Conservation (phyloP, 2,888 invertebrate genomes). For the Ormyrus labotus region DNA sequence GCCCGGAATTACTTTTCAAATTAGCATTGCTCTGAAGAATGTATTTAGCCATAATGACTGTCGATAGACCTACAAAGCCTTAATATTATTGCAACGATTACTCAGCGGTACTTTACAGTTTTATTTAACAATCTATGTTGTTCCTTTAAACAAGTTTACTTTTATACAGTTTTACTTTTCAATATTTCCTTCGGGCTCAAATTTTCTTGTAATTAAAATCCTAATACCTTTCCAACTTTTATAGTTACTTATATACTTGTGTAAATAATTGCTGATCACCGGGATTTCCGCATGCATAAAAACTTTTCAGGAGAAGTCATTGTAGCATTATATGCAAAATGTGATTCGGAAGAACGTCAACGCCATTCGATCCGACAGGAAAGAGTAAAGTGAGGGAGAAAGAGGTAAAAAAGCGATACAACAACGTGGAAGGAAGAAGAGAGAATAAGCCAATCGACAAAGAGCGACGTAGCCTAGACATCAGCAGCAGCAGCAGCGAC, state of each 20-base stretch:
- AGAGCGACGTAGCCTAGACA: slow-evolving; percentile 24
- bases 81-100: slow-evolving; percentile 31
- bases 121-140: too few relatives aligned
- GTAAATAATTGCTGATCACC: too few relatives aligned
- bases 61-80: slow-evolving; percentile 9
- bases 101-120: background rate
- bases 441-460: slow-evolving; percentile 51
- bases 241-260: too few relatives aligned
- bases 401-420: slow-evolving; percentile 2
- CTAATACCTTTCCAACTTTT: too few relatives aligned
- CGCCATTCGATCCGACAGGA: background rate
- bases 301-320: slow-evolving; percentile 4
- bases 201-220: too few relatives aligned
- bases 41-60: slow-evolving; percentile 27
- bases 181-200: too few relatives aligned
- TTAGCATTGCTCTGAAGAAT: slow-evolving; percentile 32
- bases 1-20: slow-evolving; percentile 31
- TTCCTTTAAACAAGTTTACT: too few relatives aligned
- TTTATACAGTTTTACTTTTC: too few relatives aligned
- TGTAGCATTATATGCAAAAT: background rate
- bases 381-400: slow-evolving; percentile 1
- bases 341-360: background rate
- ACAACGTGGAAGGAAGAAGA: slow-evolving; percentile 25
- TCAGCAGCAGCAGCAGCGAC: slow-evolving; percentile 17
- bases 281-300: slow-evolving; percentile 26